A percentile compares a stretch with the other conserved stretches of the same genome.
phyloP scores from a whole-genome alignment of 2,113 vertebrate species.

The Ctenomys sociabilis region DNA sequence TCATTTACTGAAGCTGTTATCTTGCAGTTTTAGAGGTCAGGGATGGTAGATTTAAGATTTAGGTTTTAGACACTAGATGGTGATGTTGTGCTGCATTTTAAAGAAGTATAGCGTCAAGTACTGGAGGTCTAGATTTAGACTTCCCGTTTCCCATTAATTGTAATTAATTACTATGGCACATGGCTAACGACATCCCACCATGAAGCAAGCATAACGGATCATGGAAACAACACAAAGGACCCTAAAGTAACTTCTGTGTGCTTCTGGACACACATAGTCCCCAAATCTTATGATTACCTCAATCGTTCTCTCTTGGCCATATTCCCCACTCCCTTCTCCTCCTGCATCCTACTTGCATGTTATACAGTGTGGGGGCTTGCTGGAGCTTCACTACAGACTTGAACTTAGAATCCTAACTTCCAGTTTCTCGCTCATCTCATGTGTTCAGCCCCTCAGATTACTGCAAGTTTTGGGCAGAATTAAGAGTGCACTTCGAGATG shows the following conservation, averaged over 20 bases:
- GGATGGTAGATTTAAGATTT: conserved; percentile 35
- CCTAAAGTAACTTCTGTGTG: not conserved
- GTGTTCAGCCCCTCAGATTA: not conserved
- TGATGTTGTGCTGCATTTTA: conserved; percentile 64
- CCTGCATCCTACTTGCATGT: not conserved
- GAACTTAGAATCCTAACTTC: not conserved
- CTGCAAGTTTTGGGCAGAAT: not conserved
- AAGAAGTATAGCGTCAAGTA: not conserved
- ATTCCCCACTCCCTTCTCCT: not conserved
- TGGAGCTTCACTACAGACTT: not conserved
- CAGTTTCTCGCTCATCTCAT: not conserved
- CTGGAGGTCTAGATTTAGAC: not conserved
- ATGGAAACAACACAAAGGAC: conserved; percentile 38
- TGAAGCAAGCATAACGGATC: conserved; percentile 1
- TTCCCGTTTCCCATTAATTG: conserved; percentile 26
- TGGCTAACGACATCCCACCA: not conserved
- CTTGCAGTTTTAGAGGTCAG: conserved; percentile 29
- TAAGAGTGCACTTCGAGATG: not conserved
- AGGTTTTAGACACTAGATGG: conserved; percentile 78
- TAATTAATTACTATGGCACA: conserved; percentile 24
- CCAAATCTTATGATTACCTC: not conserved
- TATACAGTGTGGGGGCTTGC: not conserved
- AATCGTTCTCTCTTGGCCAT: not conserved
- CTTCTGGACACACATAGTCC: not conserved
- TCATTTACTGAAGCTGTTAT: not conserved